These are phyloP conservation scores for Promerops cafer DNA, from an alignment of 2,113 vertebrate genomes.

Conservation along the genomic window DNA sequence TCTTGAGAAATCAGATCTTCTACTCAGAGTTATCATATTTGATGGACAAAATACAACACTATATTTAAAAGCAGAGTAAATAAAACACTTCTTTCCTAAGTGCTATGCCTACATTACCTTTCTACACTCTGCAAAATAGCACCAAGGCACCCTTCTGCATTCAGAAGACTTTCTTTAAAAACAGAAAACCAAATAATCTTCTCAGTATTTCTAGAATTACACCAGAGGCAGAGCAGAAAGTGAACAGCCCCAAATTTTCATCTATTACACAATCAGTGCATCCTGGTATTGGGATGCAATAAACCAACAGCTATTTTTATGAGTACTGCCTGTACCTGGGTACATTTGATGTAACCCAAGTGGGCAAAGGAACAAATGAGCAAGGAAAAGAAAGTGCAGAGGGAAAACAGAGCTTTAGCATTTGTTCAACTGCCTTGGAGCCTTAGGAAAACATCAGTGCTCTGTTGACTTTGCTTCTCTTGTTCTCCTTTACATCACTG, in stretches of 20 bases:
- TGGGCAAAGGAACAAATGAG: background rate
- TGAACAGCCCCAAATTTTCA: background rate
- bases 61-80: background rate
- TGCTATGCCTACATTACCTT: background rate
- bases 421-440: background rate
- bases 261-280: background rate
- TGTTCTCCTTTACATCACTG: background rate
- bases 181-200: background rate
- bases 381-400: background rate
- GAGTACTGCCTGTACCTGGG: background rate
- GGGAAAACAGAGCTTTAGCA: background rate
- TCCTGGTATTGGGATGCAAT: background rate
- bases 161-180: background rate
- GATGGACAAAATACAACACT: background rate
- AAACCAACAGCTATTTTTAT: background rate
- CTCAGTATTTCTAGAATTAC: background rate
- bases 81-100: background rate
- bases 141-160: background rate
- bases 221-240: background rate
- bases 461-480: slow-evolving; percentile 10
- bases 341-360: background rate
- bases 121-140: background rate
- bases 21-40: background rate
- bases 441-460: background rate
- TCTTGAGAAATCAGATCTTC: background rate